Evolutionary conservation across 1,140 invertebrate genomes (phyloP), one percentile per base, ranked within the genome.

Genomic region (Arctopsyche grandis): DNA sequence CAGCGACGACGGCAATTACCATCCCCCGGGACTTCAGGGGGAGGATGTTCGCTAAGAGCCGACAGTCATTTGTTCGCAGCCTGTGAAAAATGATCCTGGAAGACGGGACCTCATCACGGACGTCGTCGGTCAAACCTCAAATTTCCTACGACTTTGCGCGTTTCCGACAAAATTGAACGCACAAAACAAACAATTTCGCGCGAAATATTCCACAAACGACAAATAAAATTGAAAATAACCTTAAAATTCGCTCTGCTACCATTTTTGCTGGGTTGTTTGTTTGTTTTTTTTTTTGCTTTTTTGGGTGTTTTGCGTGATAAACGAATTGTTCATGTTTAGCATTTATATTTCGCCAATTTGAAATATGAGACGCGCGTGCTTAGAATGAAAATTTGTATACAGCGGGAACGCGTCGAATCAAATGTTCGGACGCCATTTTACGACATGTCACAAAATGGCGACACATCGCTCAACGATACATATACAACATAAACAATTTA

Each of bases 301-400:
- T 52, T 12, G 5, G 5, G 12, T 46, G 5, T 46, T 52, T 52
- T 16, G 48, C 48, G 48, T 52, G 63, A 66, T 66, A 66, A 71
- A 16, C 69, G 69, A 71, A 44, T 16, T 48, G 44, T 71, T 71
- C 69, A 71, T 71, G 69, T 46, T 71, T 71, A 29, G 69, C 69
- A 71, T 71, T 71, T 71, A 44, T 48, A 19, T 46, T 16, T 71
- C 44, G 44, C 38, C 14, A 38, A 24, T 16, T 38, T 71, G 44
- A 71, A 71, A 71, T 71, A 71, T 71, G 69, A 46, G 44, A 5
- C 10, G 43, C 4, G n/a, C 69, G 69, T 71, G 69, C 38, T 12
- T 29, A 5, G 69, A 71, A 71, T 71, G 43, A 71, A 71, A 71
- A 14, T 14, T 3, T 52, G 63, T 19, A 26, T 26, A 66, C 12